Evolutionary conservation across 23 tunicate species (phyloP).

Genomic region (Ascidia mentula): DNA sequence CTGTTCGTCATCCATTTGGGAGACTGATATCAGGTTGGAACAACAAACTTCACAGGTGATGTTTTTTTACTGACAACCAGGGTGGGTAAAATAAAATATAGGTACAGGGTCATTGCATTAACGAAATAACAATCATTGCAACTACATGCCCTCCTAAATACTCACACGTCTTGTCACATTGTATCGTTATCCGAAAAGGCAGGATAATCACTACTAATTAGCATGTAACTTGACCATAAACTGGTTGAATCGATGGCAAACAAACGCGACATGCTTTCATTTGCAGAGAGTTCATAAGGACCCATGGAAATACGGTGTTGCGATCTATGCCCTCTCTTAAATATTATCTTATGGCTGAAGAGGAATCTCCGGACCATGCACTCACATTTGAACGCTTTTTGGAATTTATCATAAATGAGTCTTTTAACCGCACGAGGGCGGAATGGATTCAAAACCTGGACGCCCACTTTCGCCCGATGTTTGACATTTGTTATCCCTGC

Average conservation of each 20-base stretch:
- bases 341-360: not conserved
- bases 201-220: too few relatives aligned
- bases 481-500: constrained; percentile 26
- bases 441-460: not conserved
- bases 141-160: too few relatives aligned
- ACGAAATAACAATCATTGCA: too few relatives aligned
- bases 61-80: too few relatives aligned
- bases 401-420: not conserved
- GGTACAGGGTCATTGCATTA: too few relatives aligned
- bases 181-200: too few relatives aligned
- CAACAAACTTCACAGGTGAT: not conserved
- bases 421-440: not conserved
- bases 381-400: not conserved
- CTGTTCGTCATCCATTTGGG: not conserved
- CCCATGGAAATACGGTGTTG: constrained; percentile 7
- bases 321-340: not conserved
- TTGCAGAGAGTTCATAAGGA: not conserved
- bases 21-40: not conserved
- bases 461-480: constrained; percentile 7
- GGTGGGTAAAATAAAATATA: too few relatives aligned
- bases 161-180: too few relatives aligned
- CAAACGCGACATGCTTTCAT: too few relatives aligned
- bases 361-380: not conserved
- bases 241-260: too few relatives aligned
- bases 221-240: too few relatives aligned